Evolutionary conservation across 1,140 invertebrate species (phyloP), one percentile per base, ranked within the genome.

Genomic region (Sitobion miscanthi): DNA sequence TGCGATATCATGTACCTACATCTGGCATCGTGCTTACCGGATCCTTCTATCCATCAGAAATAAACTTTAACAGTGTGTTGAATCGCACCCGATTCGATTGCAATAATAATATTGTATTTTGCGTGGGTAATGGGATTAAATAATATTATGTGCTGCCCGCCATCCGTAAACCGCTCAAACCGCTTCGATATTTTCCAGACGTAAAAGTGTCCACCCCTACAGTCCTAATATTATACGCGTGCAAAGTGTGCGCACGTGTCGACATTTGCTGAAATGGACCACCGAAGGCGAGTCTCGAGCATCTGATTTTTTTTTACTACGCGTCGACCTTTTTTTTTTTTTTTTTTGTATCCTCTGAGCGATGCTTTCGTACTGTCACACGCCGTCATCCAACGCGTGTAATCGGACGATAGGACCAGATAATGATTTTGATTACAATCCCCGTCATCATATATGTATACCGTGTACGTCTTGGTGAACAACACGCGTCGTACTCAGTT

Each of bases 341-440:
- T 77, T 69, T n/a, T n/a, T n/a, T 6, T 17, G 62, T 77, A 77
- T 77, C 62, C 62, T 77, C 17, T n/a, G n/a, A 77, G 0, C 14
- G n/a, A 77, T 35, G 30, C n/a, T 77, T 77, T 77, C n/a, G n/a
- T 77, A 77, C 62, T n/a, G n/a, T 77, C 62, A 77, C 62, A 77
- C 30, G 5, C 62, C n/a, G n/a, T 77, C n/a, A 17, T 77, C n/a
- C 14, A n/a, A 77, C 11, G 62, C 30, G 4, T 6, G 30, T n/a
- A n/a, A 77, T 77, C 62, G 62, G n/a, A n/a, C n/a, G 30, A 77
- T 4, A 35, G 35, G 35, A n/a, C n/a, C n/a, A 6, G 14, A 77
- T 14, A 77, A 77, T 6, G 14, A 77, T 77, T 77, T n/a, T 77
- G 30, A 77, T n/a, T n/a, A n/a, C 25, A n/a, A 69, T 14, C 30